Percentiles rank a stretch among this genome's conserved stretches.
Conservation (phyloP, 2,797 vertebrate species). For the Mustela erminea region DNA sequence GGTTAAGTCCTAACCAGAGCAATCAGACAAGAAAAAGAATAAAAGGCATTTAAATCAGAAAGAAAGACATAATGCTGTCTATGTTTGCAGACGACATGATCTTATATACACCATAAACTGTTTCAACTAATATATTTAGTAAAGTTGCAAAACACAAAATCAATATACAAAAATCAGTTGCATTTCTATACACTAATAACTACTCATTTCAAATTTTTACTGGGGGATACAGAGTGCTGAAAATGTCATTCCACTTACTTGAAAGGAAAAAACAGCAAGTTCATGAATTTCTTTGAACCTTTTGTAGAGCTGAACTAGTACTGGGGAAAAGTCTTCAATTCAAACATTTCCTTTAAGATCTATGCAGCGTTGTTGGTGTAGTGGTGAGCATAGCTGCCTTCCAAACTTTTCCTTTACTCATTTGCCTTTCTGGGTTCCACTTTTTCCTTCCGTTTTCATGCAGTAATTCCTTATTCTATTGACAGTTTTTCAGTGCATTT, state of each 20-base stretch:
- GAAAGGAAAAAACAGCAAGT: neutral
- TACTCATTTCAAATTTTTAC: neutral
- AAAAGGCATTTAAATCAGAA: neutral
- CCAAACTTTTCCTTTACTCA: neutral
- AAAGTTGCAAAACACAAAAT: neutral
- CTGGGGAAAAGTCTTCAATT: neutral
- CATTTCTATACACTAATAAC: neutral
- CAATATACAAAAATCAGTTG: neutral
- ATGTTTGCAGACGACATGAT: neutral
- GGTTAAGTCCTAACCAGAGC: neutral
- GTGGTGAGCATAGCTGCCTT: constrained; percentile 88
- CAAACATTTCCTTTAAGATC: neutral
- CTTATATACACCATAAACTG: neutral
- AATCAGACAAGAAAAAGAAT: neutral
- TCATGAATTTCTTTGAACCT: neutral
- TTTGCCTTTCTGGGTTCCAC: neutral
- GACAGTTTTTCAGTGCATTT: neutral
- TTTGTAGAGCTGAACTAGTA: neutral
- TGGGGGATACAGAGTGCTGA: neutral
- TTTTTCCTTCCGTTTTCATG: neutral
- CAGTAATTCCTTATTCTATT: neutral
- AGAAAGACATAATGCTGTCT: neutral
- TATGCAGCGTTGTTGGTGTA: constrained; percentile 85
- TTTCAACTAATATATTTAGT: neutral
- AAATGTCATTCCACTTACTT: neutral